Base-by-base conservation (phyloP, 1,140 invertebrate species). In the Charaxes varanes region DNA sequence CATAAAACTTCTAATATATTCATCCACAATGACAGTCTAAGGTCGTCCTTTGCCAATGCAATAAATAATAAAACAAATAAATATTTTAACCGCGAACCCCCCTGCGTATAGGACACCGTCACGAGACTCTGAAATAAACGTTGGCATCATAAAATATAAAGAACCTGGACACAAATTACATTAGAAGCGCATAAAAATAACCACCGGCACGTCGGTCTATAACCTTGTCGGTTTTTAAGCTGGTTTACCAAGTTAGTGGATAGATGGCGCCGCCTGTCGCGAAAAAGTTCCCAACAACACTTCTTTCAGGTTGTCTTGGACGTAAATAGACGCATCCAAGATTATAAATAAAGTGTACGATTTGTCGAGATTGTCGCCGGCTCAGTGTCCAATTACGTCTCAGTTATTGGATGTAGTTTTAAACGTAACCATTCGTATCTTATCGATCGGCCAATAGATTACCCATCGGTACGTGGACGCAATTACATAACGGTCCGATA, bases 221-320 rank as follows among this genome's bases (percentile, higher is more conserved):
- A 61, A 64, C 65, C 63, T 72, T 65, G 66, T 28, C 19, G 3
- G 13, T 16, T 31, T 14, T 17, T n/a, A n/a, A n/a, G n/a, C n/a
- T n/a, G n/a, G 33, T 52, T 54, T 53, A 27, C 69, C 71, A 79
- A 79, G 67, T 79, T 79, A 71, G 19, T 12, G 30, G 23, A 36
- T 50, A 79, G 74, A 79, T 79, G 74, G 74, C 69, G 63, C 33
- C 52, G 57, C 30, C 0, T 0, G 74, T 64, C 7, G 4, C 58
- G 27, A 68, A 64, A 62, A 22, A 26, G 18, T 23, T 30, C 33
- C 3, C 13, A 10, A 22, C 19, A n/a, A 27, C 13, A 16, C 26
- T 13, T 43, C 55, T 64, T 70, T 64, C 66, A 70, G 64, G 36
- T 62, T 56, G n/a, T n/a, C n/a, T n/a, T n/a, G n/a, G 12, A 41